Percentiles rank a stretch among this genome's conserved stretches.
phyloP scores from a whole-genome alignment of 2,888 invertebrate genomes.

The Tubulanus polymorphus region DNA sequence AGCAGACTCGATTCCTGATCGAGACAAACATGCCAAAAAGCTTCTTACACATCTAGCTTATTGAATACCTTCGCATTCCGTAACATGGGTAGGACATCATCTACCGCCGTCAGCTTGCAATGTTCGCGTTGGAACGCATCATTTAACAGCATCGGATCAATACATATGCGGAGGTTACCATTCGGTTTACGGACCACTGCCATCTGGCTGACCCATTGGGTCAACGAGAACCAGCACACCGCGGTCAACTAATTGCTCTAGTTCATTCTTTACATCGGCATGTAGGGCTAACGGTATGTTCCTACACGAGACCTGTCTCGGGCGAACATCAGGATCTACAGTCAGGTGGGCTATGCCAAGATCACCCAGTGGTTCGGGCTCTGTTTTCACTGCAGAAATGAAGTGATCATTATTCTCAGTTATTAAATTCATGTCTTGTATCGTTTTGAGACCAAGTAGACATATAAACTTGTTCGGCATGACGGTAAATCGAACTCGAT shows the following conservation, averaged over 20 bases:
- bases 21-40: slow-evolving; percentile 8
- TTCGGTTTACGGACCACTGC: slow-evolving; percentile 11
- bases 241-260: slow-evolving; percentile 8
- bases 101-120: slow-evolving; percentile 4
- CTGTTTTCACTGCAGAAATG: not conserved
- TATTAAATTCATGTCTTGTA: slow-evolving; percentile 3
- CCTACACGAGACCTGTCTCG: slow-evolving; percentile 7
- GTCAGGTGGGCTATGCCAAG: slow-evolving; percentile 6
- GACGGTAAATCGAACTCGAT: not conserved
- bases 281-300: slow-evolving; percentile 10
- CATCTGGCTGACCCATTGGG: slow-evolving; percentile 20
- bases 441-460: slow-evolving; percentile 3
- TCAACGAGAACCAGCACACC: slow-evolving; percentile 9
- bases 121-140: slow-evolving; percentile 5
- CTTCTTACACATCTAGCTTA: slow-evolving; percentile 5
- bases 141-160: slow-evolving; percentile 21
- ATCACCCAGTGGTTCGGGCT: slow-evolving; percentile 2
- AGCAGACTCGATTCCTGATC: slow-evolving; percentile 9
- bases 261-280: slow-evolving; percentile 6
- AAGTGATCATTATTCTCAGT: not conserved
- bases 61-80: slow-evolving; percentile 1
- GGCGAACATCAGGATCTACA: slow-evolving; percentile 4
- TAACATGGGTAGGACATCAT: slow-evolving; percentile 9
- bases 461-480: not conserved
- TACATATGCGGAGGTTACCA: slow-evolving; percentile 16